Base-by-base conservation (phyloP, 2,888 invertebrate species). In the Netelia melanura region DNA sequence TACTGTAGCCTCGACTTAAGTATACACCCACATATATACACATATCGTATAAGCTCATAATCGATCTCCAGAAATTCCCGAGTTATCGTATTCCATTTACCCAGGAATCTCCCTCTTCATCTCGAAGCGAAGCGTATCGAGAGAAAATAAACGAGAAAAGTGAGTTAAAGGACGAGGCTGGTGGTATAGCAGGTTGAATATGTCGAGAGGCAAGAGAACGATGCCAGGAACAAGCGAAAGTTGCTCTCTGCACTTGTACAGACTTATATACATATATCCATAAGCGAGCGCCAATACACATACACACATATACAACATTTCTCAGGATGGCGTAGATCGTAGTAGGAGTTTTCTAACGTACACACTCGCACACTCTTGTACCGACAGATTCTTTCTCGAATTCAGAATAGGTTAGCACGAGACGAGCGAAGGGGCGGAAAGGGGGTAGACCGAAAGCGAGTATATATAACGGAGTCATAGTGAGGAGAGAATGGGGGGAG, bases 301-400 rank as follows among this genome's bases (percentile, higher is more conserved):
- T 11, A 21, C 44, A 52, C 64, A 48, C n/a, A n/a, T 25, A 54
- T 23, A n/a, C 6, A n/a, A 54, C 43, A 11, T 5, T n/a, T 0
- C 61, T 11, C 61, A 17, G 72, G 58, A 44, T 17, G 23, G 52
- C 23, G 52, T 58, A 70, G 58, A 76, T 38, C 23, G 44, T n/a
- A 38, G 72, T 48, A 43, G 61, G 23, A 14, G 48, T 14, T 83
- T 78, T 30, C 52, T 77, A 78, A 61, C 67, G 78, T 58, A 65
- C 38, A 75, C 21, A 65, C 65, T 1, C 61, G 9, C 76, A 65
- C 38, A 58, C 78, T 62, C 70, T 64, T 54, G 70, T 14, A 74
- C 61, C 74, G 67, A 74, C 84, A 78, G 70, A 81, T 81, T 86
- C 78, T 81, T 79, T 81, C 71, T 70, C 71, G 76, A 81, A 84